Evolutionary conservation across 35 echinoderm and acorn worm species (phyloP).

Genomic region (Heliocidaris tuberculata): DNA sequence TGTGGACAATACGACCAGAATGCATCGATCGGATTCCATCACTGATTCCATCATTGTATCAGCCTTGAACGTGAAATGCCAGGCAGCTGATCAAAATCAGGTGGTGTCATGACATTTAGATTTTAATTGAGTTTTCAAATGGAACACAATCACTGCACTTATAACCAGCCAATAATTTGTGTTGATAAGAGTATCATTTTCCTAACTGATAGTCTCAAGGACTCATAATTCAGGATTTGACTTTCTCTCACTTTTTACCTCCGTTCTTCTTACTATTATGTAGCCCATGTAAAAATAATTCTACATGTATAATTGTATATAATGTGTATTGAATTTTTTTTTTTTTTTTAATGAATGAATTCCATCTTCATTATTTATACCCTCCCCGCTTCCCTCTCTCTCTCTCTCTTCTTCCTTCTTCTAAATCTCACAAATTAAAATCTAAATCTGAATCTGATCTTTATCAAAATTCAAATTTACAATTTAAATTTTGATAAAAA

Average conservation of each 20-base stretch:
- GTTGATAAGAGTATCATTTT: background rate
- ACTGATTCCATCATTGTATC: background rate
- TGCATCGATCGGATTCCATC: background rate
- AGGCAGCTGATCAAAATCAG: background rate
- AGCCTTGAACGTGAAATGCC: background rate
- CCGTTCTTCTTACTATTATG: no score
- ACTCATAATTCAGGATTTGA: background rate
- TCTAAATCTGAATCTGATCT: no score
- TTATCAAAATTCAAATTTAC: no score
- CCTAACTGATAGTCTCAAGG: background rate
- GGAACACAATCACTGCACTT: background rate
- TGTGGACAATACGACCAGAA: background rate
- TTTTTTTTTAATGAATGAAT: no score
- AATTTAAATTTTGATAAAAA: no score
- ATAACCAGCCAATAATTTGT: background rate
- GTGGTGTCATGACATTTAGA: conserved; percentile 1
- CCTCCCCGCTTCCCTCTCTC: no score
- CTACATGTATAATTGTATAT: no score
- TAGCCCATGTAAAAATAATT: no score
- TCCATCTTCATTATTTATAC: no score
- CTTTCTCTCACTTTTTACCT: background rate
- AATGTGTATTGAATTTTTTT: no score
- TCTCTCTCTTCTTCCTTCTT: no score
- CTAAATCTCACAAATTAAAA: no score
- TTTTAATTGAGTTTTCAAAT: background rate